These are phyloP conservation scores for Toxotes jaculatrix DNA, from an alignment of 2,113 vertebrate species.

Conservation along the genomic window DNA sequence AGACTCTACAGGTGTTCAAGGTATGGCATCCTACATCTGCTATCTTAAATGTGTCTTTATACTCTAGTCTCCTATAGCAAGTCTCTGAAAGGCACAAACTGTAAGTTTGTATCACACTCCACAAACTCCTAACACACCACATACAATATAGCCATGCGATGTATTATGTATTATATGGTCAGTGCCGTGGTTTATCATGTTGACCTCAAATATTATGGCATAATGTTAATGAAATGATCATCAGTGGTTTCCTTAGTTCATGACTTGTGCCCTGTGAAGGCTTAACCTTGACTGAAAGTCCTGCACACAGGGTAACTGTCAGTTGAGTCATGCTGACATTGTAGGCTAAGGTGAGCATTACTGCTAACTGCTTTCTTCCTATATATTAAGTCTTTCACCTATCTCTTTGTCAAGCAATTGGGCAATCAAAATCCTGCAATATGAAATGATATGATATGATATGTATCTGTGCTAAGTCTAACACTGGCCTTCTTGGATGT, in stretches of 20 bases:
- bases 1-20: background rate
- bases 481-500: background rate
- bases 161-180: too few relatives aligned
- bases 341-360: slow-evolving; percentile 1
- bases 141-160: too few relatives aligned
- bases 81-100: too few relatives aligned
- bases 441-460: background rate
- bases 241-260: background rate
- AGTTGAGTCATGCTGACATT: background rate
- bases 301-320: background rate
- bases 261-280: background rate
- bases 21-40: background rate
- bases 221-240: too few relatives aligned
- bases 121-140: too few relatives aligned
- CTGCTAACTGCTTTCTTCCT: background rate
- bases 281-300: slow-evolving; percentile 15
- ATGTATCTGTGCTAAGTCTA: background rate
- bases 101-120: too few relatives aligned
- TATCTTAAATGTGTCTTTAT: slow-evolving; percentile 3
- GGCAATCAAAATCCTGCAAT: background rate
- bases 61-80: background rate
- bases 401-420: too few relatives aligned
- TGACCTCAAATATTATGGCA: too few relatives aligned
- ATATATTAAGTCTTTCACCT: too few relatives aligned
- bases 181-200: too few relatives aligned